Evolutionary conservation across 1,140 invertebrate species (phyloP).

Genomic region (Habropoda laboriosa): DNA sequence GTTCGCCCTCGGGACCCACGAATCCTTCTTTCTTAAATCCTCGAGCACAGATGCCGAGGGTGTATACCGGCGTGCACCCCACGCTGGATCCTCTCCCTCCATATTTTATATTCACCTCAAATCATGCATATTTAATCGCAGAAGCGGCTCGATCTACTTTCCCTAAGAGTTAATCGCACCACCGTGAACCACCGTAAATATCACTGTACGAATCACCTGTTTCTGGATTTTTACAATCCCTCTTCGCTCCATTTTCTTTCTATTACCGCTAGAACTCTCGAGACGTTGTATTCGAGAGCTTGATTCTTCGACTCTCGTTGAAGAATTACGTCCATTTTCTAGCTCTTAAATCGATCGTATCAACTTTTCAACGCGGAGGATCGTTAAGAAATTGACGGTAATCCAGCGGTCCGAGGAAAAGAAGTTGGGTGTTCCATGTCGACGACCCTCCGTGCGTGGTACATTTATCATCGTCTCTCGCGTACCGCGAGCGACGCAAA

Average conservation of each 20-base stretch:
- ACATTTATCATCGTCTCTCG: slow-evolving; percentile 49
- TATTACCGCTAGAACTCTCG: background rate
- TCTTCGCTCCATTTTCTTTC: background rate
- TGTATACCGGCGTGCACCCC: slow-evolving; percentile 26
- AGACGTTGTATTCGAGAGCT: too few species aligned
- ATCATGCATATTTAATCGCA: slow-evolving; percentile 79
- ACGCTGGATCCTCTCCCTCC: slow-evolving; percentile 38
- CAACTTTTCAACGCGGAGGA: background rate
- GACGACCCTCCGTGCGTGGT: slow-evolving; percentile 31
- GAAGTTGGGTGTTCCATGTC: background rate
- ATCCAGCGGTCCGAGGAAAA: background rate
- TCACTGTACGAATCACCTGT: slow-evolving; percentile 31
- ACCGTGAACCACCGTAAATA: slow-evolving; percentile 59
- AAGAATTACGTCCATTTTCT: too few species aligned
- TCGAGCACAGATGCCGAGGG: slow-evolving; percentile 66
- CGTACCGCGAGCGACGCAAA: slow-evolving; percentile 27
- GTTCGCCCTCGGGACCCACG: slow-evolving; percentile 49
- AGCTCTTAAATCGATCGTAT: too few species aligned
- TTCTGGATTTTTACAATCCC: background rate
- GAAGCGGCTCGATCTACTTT: slow-evolving; percentile 74
- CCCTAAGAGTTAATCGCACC: slow-evolving; percentile 73
- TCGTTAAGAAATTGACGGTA: background rate
- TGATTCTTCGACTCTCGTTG: background rate
- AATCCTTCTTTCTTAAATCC: slow-evolving; percentile 46
- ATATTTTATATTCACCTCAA: slow-evolving; percentile 78